phyloP scores from a whole-genome alignment of 2,113 vertebrate genomes.

The Acrocephalus kingi region DNA sequence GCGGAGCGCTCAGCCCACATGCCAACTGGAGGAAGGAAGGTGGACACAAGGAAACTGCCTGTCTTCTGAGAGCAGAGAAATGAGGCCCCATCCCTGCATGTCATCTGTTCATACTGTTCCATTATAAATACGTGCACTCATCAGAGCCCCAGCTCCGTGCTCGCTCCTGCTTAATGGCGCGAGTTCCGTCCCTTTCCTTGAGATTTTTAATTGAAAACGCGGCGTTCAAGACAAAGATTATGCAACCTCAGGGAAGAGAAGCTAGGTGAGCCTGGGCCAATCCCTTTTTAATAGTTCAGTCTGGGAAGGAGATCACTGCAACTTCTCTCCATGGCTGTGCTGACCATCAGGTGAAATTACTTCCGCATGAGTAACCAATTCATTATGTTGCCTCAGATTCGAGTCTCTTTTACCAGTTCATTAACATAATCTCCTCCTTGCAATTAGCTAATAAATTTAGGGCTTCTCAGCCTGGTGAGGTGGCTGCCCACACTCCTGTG shows the following conservation, averaged over 20 bases:
- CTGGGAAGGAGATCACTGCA: not conserved
- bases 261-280: not conserved
- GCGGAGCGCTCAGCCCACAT: not conserved
- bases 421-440: constrained; percentile 1
- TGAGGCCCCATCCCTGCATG: not conserved
- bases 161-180: not conserved
- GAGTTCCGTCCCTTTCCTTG: not conserved
- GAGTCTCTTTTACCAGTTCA: not conserved
- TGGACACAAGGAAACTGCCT: not conserved
- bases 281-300: not conserved
- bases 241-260: not conserved
- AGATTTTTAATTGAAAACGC: not conserved
- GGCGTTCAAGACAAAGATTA: not conserved
- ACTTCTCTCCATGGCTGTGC: not conserved
- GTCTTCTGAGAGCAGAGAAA: not conserved
- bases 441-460: not conserved
- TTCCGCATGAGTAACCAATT: not conserved
- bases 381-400: not conserved
- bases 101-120: not conserved
- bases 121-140: not conserved
- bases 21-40: not conserved
- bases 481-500: not conserved
- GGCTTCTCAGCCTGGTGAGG: not conserved
- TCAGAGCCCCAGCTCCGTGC: not conserved
- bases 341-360: constrained; percentile 25